Percentiles rank a stretch among this genome's conserved stretches.
phyloP scores from a whole-genome alignment of 2,888 invertebrate species.

The Pandemis cinnamomeana region DNA sequence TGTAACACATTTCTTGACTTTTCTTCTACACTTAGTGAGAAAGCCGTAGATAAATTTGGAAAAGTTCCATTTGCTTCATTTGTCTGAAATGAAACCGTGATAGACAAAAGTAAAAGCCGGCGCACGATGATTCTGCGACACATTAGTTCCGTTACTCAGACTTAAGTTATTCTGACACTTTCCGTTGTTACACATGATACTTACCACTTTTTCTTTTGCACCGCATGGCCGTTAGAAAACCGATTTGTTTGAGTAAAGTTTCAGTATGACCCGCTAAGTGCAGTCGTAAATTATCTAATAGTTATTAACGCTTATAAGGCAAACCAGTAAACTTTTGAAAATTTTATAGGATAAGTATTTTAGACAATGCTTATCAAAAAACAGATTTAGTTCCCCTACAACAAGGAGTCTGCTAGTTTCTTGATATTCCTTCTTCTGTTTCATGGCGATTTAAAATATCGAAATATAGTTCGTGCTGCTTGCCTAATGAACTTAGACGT shows the following conservation, averaged over 20 bases:
- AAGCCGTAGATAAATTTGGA: background rate
- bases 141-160: conserved; percentile 38
- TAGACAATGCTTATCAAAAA: too few species aligned
- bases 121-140: conserved; percentile 10
- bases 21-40: background rate
- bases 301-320: background rate
- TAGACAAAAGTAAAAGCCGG: conserved; percentile 33
- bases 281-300: background rate
- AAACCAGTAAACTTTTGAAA: too few species aligned
- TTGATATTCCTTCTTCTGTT: too few species aligned
- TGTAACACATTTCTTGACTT: background rate
- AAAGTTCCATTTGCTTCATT: background rate
- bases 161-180: conserved; percentile 32
- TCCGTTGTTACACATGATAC: conserved; percentile 1
- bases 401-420: too few species aligned
- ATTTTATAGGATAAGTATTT: too few species aligned
- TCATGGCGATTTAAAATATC: too few species aligned
- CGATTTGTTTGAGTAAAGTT: background rate
- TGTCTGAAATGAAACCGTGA: background rate
- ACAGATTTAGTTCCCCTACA: too few species aligned
- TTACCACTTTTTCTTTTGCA: conserved; percentile 27
- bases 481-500: too few species aligned
- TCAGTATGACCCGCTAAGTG: background rate
- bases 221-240: background rate
- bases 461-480: too few species aligned